Evolutionary conservation across 1,140 invertebrate species (phyloP), one percentile per base, ranked within the genome.

Genomic region (Anastrepha ludens): DNA sequence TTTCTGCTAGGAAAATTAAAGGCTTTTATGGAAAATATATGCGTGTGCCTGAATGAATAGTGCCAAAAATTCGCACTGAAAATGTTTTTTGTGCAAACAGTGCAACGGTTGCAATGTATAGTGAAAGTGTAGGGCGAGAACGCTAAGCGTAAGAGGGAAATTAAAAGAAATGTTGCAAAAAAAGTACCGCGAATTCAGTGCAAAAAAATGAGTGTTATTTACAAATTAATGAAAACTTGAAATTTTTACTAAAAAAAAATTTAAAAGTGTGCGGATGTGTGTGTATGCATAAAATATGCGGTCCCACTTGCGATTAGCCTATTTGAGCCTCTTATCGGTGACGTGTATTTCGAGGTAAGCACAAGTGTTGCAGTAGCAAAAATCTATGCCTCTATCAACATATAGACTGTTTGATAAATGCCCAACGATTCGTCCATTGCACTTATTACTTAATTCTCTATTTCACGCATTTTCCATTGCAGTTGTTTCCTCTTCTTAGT

Each of bases 401-500:
- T 29, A 29, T 29, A 29, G 1, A 8, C 7, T 58, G 1, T 58
- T 62, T 62, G 60, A 4, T 11, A n/a, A 65, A 1, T 62, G 20
- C 87, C 15, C 50, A 60, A 39, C 65, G 44, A 60, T 88, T 44
- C 85, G 55, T 47, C 58, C 70, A 8, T 62, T 6, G 29, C 29
- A 29, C 29, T 29, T 29, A 29, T 29, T 29, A 29, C 29, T 29
- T 29, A 29, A 29, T 29, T 29, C 29, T 29, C 29, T 29, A 58
- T 65, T 64, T 29, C 20, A 85, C 65, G 58, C n/a, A 44, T 62
- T 87, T 88, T 88, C 20, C 59, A 39, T 88, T 88, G 47, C 88
- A 88, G 88, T 88, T 87, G 47, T 29, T 88, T 88, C 39, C 74
- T 88, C 55, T 87, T 88, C 81, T 88, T 85, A 86, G 86, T 88